Percentiles rank a stretch among this genome's conserved stretches.
phyloP scores from a whole-genome alignment of 2,797 vertebrate genomes.

The Leptatherina wallacei region DNA sequence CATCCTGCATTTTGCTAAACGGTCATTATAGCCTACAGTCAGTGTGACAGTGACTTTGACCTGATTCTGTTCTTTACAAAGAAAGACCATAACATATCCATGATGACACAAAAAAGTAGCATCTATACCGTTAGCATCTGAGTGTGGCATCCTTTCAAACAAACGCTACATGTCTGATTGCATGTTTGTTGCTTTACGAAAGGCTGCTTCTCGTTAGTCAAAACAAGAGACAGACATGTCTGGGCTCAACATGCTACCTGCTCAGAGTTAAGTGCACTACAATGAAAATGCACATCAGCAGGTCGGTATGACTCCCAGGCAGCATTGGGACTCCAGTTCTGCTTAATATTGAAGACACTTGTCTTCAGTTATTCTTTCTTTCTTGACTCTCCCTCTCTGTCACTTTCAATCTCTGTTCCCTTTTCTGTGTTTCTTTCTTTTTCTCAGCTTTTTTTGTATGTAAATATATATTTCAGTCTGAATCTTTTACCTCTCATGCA shows the following conservation, averaged over 20 bases:
- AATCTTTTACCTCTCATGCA: not conserved
- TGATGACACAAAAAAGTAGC: no score
- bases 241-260: slow-evolving; percentile 37
- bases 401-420: slow-evolving; percentile 20
- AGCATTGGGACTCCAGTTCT: slow-evolving; percentile 41
- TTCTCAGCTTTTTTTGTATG: slow-evolving; percentile 40
- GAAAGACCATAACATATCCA: no score
- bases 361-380: slow-evolving; percentile 49
- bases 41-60: no score
- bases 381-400: slow-evolving; percentile 20
- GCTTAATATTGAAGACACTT: slow-evolving; percentile 54
- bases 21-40: no score
- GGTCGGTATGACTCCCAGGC: slow-evolving; percentile 56
- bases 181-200: slow-evolving; percentile 24
- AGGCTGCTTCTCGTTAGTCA: slow-evolving; percentile 37
- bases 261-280: slow-evolving; percentile 37
- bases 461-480: slow-evolving; percentile 43
- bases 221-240: slow-evolving; percentile 38
- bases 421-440: slow-evolving; percentile 11
- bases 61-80: no score
- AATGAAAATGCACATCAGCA: slow-evolving; percentile 48
- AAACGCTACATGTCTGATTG: not conserved
- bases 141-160: not conserved
- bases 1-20: no score
- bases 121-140: not conserved